Percentiles rank a stretch among this genome's conserved stretches.
Evolutionary conservation across 1,140 invertebrate genomes (phyloP).

Genomic region (Drosophila ambigua): DNA sequence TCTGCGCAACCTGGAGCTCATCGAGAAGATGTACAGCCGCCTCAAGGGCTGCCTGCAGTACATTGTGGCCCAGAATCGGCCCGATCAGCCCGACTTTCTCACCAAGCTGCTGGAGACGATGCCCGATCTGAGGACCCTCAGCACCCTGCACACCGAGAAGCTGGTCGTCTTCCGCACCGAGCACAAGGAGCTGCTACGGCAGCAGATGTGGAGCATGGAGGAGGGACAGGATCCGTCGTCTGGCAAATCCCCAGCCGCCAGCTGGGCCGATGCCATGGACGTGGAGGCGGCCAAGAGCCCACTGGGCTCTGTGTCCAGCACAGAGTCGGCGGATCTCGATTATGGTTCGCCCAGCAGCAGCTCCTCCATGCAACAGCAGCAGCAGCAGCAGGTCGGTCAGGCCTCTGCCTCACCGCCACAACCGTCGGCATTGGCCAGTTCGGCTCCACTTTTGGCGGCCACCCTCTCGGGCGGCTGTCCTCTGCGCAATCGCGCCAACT

Average conservation of each 20-base stretch:
- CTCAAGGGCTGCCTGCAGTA: conserved; percentile 93
- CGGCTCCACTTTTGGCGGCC: conserved; percentile 90
- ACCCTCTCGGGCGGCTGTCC: conserved; percentile 89
- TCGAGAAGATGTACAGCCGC: conserved; percentile 96
- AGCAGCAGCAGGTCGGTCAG: conserved; percentile 79
- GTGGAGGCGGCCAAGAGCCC: conserved; percentile 91
- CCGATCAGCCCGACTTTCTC: conserved; percentile 90
- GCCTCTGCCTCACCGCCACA: conserved; percentile 40
- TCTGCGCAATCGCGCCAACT: conserved; percentile 89
- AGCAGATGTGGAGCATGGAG: conserved; percentile 88
- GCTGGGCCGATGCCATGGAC: conserved; percentile 88
- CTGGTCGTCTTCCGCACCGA: conserved; percentile 95
- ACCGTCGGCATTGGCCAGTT: conserved; percentile 81
- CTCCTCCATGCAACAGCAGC: conserved; percentile 84
- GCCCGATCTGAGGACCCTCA: conserved; percentile 96
- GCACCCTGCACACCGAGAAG: conserved; percentile 98
- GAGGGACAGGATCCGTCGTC: conserved; percentile 84
- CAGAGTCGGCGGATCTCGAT: conserved; percentile 86
- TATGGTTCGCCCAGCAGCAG: conserved; percentile 85
- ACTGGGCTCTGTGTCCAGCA: conserved; percentile 93
- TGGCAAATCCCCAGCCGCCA: conserved; percentile 85
- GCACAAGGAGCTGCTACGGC: conserved; percentile 91
- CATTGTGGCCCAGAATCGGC: conserved; percentile 94
- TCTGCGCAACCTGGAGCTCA: conserved; percentile 94
- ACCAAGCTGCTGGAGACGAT: conserved; percentile 96